Percentiles rank a stretch among this genome's conserved stretches.
Conservation (phyloP, 2,113 vertebrate genomes). For the Lamprotornis superbus region DNA sequence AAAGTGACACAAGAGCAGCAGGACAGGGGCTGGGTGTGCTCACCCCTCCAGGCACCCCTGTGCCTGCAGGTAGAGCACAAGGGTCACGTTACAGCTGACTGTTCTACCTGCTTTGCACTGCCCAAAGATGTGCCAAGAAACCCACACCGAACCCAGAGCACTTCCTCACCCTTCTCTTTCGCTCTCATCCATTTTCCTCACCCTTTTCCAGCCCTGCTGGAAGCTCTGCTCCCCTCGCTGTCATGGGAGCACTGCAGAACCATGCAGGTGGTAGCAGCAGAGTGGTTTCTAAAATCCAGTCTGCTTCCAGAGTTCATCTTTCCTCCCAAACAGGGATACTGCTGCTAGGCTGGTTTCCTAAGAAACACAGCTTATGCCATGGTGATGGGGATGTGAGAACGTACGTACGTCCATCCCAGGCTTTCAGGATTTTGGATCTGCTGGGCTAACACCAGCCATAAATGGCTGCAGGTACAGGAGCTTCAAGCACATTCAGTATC, state of each 20-base stretch:
- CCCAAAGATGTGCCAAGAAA: background rate
- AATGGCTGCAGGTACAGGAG: background rate
- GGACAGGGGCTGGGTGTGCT: background rate
- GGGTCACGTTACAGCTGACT: background rate
- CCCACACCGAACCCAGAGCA: background rate
- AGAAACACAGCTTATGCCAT: constrained; percentile 48
- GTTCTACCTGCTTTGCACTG: background rate
- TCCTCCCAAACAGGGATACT: background rate
- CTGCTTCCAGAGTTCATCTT: background rate
- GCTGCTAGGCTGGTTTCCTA: constrained; percentile 54
- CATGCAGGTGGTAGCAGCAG: background rate
- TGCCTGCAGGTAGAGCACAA: background rate
- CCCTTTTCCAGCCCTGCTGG: background rate
- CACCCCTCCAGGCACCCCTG: background rate
- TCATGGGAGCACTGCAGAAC: background rate
- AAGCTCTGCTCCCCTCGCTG: background rate
- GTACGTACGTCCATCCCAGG: background rate
- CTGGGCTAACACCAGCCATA: background rate
- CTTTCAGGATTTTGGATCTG: background rate
- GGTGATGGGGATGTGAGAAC: background rate
- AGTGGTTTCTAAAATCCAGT: background rate
- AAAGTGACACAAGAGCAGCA: background rate
- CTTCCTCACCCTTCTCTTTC: background rate
- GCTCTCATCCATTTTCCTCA: background rate
- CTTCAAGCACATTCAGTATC: background rate